Percentiles rank a stretch among this genome's conserved stretches.
Conservation (phyloP, 1,140 invertebrate species). For the Amyelois transitella region DNA sequence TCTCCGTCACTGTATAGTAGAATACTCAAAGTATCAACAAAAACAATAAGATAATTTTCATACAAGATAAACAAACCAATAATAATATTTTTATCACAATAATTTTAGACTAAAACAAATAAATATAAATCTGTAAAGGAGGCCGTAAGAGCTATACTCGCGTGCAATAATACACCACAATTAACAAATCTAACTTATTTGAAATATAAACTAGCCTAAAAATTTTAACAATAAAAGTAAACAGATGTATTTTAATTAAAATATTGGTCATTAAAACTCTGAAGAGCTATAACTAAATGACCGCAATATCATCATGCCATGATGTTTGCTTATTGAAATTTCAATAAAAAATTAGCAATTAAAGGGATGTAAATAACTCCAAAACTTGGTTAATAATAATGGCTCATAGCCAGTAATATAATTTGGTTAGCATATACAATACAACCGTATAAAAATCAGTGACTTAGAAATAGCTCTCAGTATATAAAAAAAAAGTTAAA, state of each 20-base stretch:
- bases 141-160: slow-evolving; percentile 53
- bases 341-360: slow-evolving; percentile 60
- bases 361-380: slow-evolving; percentile 70
- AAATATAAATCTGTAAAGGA: slow-evolving; percentile 58
- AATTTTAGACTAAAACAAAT: slow-evolving; percentile 58
- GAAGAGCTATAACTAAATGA: slow-evolving; percentile 73
- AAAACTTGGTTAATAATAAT: slow-evolving; percentile 53
- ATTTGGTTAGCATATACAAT: slow-evolving; percentile 51
- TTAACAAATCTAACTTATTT: slow-evolving; percentile 73
- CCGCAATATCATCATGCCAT: slow-evolving; percentile 65
- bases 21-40: slow-evolving; percentile 60
- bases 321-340: slow-evolving; percentile 58
- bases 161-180: slow-evolving; percentile 71
- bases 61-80: slow-evolving; percentile 45
- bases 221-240: slow-evolving; percentile 72
- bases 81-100: slow-evolving; percentile 65
- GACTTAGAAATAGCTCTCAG: slow-evolving; percentile 74
- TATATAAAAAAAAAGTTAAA: slow-evolving; percentile 71
- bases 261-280: slow-evolving; percentile 71
- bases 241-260: slow-evolving; percentile 53
- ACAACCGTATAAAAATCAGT: slow-evolving; percentile 58
- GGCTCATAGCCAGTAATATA: slow-evolving; percentile 59
- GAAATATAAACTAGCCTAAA: slow-evolving; percentile 74
- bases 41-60: slow-evolving; percentile 58
- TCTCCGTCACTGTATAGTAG: slow-evolving; percentile 15